Base-by-base conservation (phyloP, 2,797 vertebrate species). In the Molossus molossus region DNA sequence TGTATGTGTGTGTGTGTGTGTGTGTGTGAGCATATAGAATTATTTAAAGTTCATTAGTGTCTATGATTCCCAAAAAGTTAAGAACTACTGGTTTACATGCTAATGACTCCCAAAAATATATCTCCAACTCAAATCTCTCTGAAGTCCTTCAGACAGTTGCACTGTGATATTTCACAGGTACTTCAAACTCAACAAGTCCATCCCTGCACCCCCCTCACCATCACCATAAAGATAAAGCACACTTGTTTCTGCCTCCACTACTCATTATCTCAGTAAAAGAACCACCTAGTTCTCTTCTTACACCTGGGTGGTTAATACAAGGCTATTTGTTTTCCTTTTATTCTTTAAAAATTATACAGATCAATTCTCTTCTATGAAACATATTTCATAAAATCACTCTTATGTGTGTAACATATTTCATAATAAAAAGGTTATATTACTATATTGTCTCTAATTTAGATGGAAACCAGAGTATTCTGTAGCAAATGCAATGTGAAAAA, bases 401-500 rank as follows among this genome's bases (percentile, higher is more conserved):
- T 92, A 69, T 73, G 7, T 27, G 62, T n/a, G 1, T 21, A 55
- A 67, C 23, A 83, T 73, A 81, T 53, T 87, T 83, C 58, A 80
- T 4, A 79, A 33, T 67, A 45, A 79, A 77, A 21, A 67, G 9
- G 8, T 53, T 67, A 90, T 90, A 77, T 77, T 79, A 37, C 60
- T 23, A 53, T 5, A 27, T 5, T 79, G 29, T 76, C 55, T 90
- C 62, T 57, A 33, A 75, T 91, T 79, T 86, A 48, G 17, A 92
- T 25, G 62, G 65, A 69, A 89, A 73, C 6, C 33, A 79, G 64
- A 84, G 9, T 23, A 80, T 40, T 80, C 70, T 72, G n/a, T 29
- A 93, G 55, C 70, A 93, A 94, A 72, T 64, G 3, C 13, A 81
- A 91, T 14, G 40, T 60, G 23, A 53, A 70, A 91, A 93, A 60